phyloP scores from a whole-genome alignment of 2,888 invertebrate species.

The Andrena flavipes region DNA sequence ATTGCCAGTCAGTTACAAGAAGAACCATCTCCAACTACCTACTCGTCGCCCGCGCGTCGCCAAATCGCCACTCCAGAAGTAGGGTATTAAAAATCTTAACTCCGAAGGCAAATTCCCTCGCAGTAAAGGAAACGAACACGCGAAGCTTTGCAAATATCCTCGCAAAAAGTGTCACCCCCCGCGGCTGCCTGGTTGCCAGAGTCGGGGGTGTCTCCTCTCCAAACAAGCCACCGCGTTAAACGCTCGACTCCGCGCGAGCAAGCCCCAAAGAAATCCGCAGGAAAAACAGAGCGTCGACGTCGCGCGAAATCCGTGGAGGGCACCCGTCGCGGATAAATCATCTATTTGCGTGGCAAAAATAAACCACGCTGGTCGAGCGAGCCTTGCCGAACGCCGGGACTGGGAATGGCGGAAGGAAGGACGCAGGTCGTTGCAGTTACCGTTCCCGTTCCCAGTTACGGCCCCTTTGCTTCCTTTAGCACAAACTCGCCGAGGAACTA shows the following conservation, averaged over 20 bases:
- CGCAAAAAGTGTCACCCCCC: background rate
- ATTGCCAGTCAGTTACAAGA: too few species aligned
- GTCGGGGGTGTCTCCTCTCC: constrained; percentile 1
- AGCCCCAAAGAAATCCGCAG: constrained; percentile 20
- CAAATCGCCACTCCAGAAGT: too few species aligned
- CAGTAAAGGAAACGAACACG: background rate
- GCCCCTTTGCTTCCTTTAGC: constrained; percentile 21
- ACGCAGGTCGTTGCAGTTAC: constrained; percentile 43
- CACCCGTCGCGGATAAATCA: constrained; percentile 3
- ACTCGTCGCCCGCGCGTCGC: too few species aligned
- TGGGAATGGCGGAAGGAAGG: constrained; percentile 33
- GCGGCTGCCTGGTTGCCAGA: background rate
- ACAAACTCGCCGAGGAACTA: constrained; percentile 45
- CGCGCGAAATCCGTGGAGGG: background rate
- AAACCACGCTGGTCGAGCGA: background rate
- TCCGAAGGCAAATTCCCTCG: background rate
- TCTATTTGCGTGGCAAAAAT: constrained; percentile 33
- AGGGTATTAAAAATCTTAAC: background rate
- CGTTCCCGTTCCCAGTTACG: constrained; percentile 25
- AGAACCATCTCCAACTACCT: too few species aligned
- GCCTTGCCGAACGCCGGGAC: background rate
- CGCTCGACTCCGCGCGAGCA: constrained; percentile 7
- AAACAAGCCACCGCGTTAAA: constrained; percentile 30
- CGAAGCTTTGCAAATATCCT: constrained; percentile 6
- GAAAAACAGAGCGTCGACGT: constrained; percentile 12